phyloP scores from a whole-genome alignment of 1,140 invertebrate genomes.

The Heliconius eleuchia region DNA sequence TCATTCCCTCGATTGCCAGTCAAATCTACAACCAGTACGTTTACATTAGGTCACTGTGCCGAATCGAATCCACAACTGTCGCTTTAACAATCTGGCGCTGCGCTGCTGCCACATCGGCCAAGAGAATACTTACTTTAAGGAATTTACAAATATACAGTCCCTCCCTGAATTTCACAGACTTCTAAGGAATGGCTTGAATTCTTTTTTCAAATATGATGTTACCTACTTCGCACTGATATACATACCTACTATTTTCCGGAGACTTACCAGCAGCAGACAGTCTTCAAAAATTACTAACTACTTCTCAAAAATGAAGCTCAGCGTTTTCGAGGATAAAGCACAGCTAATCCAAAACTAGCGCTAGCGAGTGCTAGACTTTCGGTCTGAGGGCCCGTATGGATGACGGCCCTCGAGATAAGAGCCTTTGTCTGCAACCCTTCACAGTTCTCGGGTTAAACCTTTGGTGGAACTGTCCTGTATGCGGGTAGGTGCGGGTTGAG shows the following conservation, averaged over 20 bases:
- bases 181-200: too few relatives aligned
- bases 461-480: constrained; percentile 33
- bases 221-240: not conserved
- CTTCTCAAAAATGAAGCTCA: constrained; percentile 16
- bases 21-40: too few relatives aligned
- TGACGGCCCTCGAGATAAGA: constrained; percentile 26
- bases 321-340: constrained; percentile 21
- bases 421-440: constrained; percentile 34
- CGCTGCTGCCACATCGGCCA: too few relatives aligned
- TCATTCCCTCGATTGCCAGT: too few relatives aligned
- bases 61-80: too few relatives aligned
- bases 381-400: constrained; percentile 34
- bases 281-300: not conserved
- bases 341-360: constrained; percentile 26
- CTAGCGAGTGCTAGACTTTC: constrained; percentile 29
- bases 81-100: too few relatives aligned
- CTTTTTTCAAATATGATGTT: not conserved
- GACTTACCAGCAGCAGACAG: not conserved
- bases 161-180: too few relatives aligned
- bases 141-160: too few relatives aligned
- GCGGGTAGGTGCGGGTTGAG: constrained; percentile 15
- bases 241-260: not conserved
- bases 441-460: constrained; percentile 35
- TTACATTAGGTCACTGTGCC: too few relatives aligned
- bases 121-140: too few relatives aligned